A percentile compares a stretch with the other conserved stretches of the same genome.
These are phyloP conservation scores for Miichthys miiuy DNA, from an alignment of 2,797 vertebrate genomes.

Conservation along the genomic window DNA sequence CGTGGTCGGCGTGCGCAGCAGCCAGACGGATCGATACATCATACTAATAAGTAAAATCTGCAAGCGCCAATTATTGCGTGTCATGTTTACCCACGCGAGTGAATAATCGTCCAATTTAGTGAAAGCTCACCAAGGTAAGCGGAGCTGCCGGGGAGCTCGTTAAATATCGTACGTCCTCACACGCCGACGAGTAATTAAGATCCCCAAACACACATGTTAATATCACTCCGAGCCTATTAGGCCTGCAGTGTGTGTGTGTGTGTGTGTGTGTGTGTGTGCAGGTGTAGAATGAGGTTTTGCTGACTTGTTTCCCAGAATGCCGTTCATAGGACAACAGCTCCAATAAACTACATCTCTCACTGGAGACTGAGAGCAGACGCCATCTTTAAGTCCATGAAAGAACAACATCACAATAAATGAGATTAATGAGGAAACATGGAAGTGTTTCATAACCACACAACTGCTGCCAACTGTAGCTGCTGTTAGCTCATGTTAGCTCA, in stretches of 20 bases:
- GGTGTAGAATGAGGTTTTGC: constrained; percentile 40
- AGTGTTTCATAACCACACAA: too few relatives aligned
- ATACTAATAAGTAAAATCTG: constrained; percentile 85
- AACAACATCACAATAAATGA: constrained; percentile 18
- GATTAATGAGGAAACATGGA: neutral
- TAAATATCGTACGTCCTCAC: constrained; percentile 72
- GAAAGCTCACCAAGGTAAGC: constrained; percentile 76
- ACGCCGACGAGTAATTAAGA: constrained; percentile 79
- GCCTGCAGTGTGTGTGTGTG: constrained; percentile 44
- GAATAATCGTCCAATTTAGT: constrained; percentile 85
- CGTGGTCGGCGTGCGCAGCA: neutral
- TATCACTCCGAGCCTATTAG: constrained; percentile 73
- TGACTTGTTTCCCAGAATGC: constrained; percentile 61
- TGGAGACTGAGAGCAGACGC: constrained; percentile 14
- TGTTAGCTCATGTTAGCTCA: too few relatives aligned
- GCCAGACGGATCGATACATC: constrained; percentile 77
- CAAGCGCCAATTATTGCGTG: constrained; percentile 81
- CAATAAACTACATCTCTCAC: constrained; percentile 31
- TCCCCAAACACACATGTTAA: constrained; percentile 80
- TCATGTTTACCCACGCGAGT: constrained; percentile 80
- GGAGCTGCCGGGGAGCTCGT: constrained; percentile 68
- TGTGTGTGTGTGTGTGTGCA: constrained; percentile 5
- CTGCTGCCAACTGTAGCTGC: too few relatives aligned
- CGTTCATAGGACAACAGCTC: constrained; percentile 13
- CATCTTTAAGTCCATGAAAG: constrained; percentile 35